Conservation (phyloP, 2,888 invertebrate genomes). For the Amaurobius ferox region DNA sequence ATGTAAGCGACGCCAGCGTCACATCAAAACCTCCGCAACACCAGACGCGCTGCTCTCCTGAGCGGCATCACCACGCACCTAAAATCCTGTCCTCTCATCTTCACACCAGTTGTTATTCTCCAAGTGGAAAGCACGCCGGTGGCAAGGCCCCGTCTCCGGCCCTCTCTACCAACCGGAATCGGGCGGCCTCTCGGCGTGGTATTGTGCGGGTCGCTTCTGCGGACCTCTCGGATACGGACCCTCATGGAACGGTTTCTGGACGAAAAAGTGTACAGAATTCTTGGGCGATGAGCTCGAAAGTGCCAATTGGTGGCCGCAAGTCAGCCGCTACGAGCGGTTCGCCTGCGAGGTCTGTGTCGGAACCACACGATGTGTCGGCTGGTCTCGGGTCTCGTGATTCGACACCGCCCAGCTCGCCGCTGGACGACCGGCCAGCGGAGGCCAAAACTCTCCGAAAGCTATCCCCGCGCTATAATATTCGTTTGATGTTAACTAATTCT, state of each 20-base stretch:
- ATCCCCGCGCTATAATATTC: slow-evolving; percentile 65
- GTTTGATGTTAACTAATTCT: slow-evolving; percentile 48
- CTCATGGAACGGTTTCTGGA: not conserved
- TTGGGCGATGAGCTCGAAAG: slow-evolving; percentile 27
- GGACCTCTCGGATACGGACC: slow-evolving; percentile 30
- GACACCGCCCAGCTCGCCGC: slow-evolving; percentile 30
- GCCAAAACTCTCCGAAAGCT: slow-evolving; percentile 33
- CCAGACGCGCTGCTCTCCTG: slow-evolving; percentile 43
- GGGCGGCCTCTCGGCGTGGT: slow-evolving; percentile 30
- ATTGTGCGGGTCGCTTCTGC: slow-evolving; percentile 61
- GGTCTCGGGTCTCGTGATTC: slow-evolving; percentile 22
- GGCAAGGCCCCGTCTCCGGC: not conserved
- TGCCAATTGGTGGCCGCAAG: slow-evolving; percentile 16
- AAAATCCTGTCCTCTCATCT: slow-evolving; percentile 17
- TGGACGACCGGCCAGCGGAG: not conserved
- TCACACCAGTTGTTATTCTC: slow-evolving; percentile 26
- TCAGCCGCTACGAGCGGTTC: not conserved
- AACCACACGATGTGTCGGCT: slow-evolving; percentile 56
- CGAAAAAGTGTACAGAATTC: not conserved
- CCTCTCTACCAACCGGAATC: not conserved
- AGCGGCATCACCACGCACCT: slow-evolving; percentile 17
- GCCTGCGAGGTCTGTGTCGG: slow-evolving; percentile 51
- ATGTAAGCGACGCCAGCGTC: slow-evolving; percentile 19
- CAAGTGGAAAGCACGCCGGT: not conserved
- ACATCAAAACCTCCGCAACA: slow-evolving; percentile 10